These are phyloP conservation scores for Acanthacorydalis orientalis DNA, from an alignment of 2,888 invertebrate genomes.

Conservation along the genomic window DNA sequence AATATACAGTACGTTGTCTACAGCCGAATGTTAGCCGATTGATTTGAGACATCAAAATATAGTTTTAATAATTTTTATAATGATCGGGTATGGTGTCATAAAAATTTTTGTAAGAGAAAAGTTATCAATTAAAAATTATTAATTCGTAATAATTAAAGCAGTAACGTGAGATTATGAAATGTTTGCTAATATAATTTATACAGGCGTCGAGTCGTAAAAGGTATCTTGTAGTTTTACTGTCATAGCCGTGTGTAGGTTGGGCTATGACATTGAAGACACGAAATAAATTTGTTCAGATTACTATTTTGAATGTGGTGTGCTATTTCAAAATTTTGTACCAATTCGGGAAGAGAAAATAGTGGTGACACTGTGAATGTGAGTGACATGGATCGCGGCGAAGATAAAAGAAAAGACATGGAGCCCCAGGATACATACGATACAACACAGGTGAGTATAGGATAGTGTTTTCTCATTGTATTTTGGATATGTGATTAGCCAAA, in stretches of 20 bases:
- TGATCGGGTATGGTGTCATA: too few relatives aligned
- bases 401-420: constrained; percentile 42
- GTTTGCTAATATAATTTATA: too few relatives aligned
- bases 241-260: constrained; percentile 20
- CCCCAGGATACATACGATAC: constrained; percentile 42
- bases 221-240: constrained; percentile 3
- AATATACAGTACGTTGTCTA: constrained; percentile 3
- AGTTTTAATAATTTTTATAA: too few relatives aligned
- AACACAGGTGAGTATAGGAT: constrained; percentile 36
- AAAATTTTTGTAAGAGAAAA: too few relatives aligned
- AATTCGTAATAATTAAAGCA: too few relatives aligned
- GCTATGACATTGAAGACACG: constrained; percentile 26
- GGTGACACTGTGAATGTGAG: constrained; percentile 13
- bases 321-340: constrained; percentile 25
- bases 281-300: constrained; percentile 15
- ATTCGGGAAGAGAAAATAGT: constrained; percentile 18
- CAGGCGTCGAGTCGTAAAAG: too few relatives aligned
- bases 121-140: too few relatives aligned
- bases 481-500: too few relatives aligned
- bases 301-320: constrained; percentile 25
- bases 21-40: constrained; percentile 5
- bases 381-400: constrained; percentile 17
- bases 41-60: too few relatives aligned
- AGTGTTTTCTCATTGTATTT: background rate
- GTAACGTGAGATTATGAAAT: too few relatives aligned